Conservation (phyloP, 2,113 vertebrate genomes). For the Aptenodytes forsteri region DNA sequence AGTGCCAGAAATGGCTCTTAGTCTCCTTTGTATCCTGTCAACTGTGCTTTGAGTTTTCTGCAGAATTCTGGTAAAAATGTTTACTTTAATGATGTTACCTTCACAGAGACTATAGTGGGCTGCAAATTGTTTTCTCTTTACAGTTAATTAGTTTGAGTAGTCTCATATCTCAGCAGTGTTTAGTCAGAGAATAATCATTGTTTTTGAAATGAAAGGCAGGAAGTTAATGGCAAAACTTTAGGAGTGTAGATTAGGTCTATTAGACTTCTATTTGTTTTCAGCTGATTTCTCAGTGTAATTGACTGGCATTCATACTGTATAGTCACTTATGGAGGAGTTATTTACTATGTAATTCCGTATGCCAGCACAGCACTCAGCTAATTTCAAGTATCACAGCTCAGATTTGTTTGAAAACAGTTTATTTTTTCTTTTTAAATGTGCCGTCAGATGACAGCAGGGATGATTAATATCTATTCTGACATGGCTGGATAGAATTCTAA, state of each 20-base stretch:
- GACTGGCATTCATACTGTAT: background rate
- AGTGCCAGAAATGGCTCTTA: background rate
- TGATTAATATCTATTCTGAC: constrained; percentile 3
- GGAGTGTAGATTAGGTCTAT: background rate
- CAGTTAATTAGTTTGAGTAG: background rate
- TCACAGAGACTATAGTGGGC: background rate
- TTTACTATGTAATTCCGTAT: background rate
- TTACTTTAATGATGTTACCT: background rate
- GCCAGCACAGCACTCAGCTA: background rate
- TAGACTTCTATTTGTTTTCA: background rate
- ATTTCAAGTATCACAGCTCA: background rate
- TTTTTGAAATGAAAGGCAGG: background rate
- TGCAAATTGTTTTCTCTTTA: background rate
- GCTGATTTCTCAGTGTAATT: background rate
- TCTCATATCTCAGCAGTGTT: background rate
- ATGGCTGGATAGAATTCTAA: background rate
- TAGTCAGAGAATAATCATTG: background rate
- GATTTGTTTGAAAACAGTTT: constrained; percentile 8
- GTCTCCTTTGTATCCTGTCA: background rate
- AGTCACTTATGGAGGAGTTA: background rate
- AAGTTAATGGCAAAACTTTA: background rate
- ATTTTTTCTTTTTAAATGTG: background rate
- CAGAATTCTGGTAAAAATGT: background rate
- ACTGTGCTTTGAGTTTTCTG: background rate
- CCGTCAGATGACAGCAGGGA: background rate